Evolutionary conservation across 2,888 invertebrate genomes (phyloP), one percentile per base, ranked within the genome.

Genomic region (Steromphala cineraria): DNA sequence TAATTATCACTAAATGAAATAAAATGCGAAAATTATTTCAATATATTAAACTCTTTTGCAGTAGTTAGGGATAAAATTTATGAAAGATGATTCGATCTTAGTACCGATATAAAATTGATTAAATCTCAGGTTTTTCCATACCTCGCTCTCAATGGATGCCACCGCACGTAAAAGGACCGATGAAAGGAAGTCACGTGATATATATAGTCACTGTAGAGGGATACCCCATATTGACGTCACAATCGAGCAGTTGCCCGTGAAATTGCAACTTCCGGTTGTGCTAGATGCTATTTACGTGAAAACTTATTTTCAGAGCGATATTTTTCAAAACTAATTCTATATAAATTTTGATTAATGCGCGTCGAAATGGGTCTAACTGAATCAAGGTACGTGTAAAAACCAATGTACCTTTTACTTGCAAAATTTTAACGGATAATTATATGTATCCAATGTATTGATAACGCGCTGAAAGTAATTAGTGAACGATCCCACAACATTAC

Each of bases 131-230:
- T n/a, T 36, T 67, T 75, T 79, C 28, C 80, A 36, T 77, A 55
- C 84, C 81, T 78, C 53, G 76, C 74, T 75, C 67, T 52, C 75
- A 67, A 81, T 75, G 83, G 83, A 82, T 82, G 84, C 86, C 86
- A 85, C 83, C 83, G 84, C 87, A 84, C 75, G 67, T 74, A 86
- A 89, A 90, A 89, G 88, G 89, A 88, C 81, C 75, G 87, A 84
- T 53, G 40, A 40, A 40, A 74, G 80, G 36, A 40, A 78, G 86
- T 89, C 89, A 89, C 88, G 88, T 88, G 88, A 86, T 84, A 87
- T 89, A 87, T 89, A 89, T 87, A 87, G 81, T 46, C 46, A 13
- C 28, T 52, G 80, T 78, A 88, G 89, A 88, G 87, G 90, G 90
- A 83, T 87, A 75, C 55, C 36, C 24, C 53, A 17, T 24, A 76